Conservation (phyloP, 2,113 vertebrate species). For the Donacobius atricapilla region DNA sequence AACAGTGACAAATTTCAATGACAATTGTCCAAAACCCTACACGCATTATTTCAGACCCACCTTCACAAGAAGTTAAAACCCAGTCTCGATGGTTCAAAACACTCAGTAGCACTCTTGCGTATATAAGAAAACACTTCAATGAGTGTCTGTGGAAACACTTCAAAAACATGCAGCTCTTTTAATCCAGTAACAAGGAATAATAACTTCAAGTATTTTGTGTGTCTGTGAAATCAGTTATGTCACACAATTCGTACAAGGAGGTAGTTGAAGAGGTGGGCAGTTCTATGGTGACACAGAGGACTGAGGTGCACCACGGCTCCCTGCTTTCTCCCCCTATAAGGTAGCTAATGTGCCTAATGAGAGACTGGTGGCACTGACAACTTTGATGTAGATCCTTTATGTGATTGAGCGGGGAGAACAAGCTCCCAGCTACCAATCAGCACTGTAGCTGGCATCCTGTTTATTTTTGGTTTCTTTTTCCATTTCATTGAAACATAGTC, state of each 20-base stretch:
- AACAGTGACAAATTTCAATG: not conserved
- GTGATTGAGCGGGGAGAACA: not conserved
- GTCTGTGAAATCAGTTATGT: not conserved
- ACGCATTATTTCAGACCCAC: not conserved
- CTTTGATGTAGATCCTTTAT: not conserved
- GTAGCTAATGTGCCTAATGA: not conserved
- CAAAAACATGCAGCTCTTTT: not conserved
- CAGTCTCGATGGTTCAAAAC: not conserved
- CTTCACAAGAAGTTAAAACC: not conserved
- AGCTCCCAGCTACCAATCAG: not conserved
- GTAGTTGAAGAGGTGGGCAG: not conserved
- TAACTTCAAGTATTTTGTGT: not conserved
- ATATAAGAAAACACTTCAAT: not conserved
- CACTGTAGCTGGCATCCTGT: not conserved
- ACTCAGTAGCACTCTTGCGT: not conserved
- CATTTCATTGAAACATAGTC: not conserved
- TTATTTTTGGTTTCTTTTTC: not conserved
- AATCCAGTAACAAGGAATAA: not conserved
- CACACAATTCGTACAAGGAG: not conserved
- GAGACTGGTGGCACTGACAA: not conserved
- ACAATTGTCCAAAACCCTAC: not conserved
- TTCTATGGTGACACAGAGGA: not conserved
- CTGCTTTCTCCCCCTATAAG: not conserved
- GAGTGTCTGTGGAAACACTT: not conserved
- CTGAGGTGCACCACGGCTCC: rapidly evolving